Base-by-base conservation (phyloP, 2,113 vertebrate genomes). In the Progne subis region DNA sequence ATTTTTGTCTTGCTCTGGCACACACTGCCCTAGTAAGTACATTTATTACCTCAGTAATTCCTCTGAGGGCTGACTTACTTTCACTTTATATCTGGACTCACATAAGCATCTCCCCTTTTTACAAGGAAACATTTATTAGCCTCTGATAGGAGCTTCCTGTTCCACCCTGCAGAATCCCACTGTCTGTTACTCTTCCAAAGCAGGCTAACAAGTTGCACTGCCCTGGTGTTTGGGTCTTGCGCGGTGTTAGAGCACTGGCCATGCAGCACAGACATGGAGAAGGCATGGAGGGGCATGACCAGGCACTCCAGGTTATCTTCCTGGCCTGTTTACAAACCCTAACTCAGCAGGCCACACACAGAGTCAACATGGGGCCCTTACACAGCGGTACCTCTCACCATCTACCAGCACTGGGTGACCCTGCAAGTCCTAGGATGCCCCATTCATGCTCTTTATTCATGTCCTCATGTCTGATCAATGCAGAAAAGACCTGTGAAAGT, bases 1-100 rank as follows among this genome's bases (percentile, higher is more conserved):
- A 90, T 92, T 97, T 96, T 95, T 93, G 37, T 53, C 76, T 91
- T 9, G 5, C 90, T 93, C 88, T 82, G 90, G 90, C 96, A 95
- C 95, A 95, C 49, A 75, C 85, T 94, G 95, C 90, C 93, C 94
- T 97, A 97, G 44, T 97, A 97, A 94, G 86, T 69, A 86, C 93
- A 82, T 95, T 95, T 97, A 95, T 94, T 96, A 93, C 86, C 88
- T 96, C 76, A 82, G 65, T 67, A 92, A 94, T 93, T 92, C 95
- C 93, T 88, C 69, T 57, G 86, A 90, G 95, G 91, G 57, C 95
- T 92, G 95, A 76, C 95, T 96, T 84, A 97, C 93, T 97, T 97
- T 95, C 92, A 88, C 92, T 93, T 95, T 88, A 34, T 96, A 93
- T 92, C 92, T 96, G 86, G 83, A 96, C 77, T 95, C 90, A 57